phyloP scores from a whole-genome alignment of 2,113 vertebrate species.

The Parotia lawesii region DNA sequence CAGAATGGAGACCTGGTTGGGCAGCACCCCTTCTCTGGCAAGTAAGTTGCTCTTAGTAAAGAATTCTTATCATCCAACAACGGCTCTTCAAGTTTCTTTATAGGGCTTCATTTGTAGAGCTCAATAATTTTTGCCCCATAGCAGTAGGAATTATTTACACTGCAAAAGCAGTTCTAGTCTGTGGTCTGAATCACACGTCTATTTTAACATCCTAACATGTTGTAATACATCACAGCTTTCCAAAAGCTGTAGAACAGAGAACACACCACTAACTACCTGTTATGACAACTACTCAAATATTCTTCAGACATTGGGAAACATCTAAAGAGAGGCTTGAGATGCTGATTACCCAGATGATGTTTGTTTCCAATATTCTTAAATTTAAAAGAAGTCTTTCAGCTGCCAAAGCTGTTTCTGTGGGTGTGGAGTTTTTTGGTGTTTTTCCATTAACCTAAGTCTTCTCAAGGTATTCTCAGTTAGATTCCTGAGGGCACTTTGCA shows the following conservation, averaged over 20 bases:
- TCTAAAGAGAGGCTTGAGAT: not conserved
- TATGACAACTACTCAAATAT: not conserved
- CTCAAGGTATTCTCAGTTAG: not conserved
- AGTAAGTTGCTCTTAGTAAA: constrained; percentile 66
- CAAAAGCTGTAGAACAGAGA: constrained; percentile 2
- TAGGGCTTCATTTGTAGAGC: not conserved
- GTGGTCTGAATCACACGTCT: not conserved
- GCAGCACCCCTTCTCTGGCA: constrained; percentile 76
- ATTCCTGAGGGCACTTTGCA: not conserved
- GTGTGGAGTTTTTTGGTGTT: not conserved
- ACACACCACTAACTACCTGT: not conserved
- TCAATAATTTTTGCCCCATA: not conserved
- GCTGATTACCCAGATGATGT: not conserved
- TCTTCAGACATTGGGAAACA: not conserved
- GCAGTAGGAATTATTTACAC: not conserved
- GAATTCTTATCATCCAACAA: not conserved
- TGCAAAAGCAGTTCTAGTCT: not conserved
- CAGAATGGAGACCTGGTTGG: constrained; percentile 87
- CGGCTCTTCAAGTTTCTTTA: not conserved
- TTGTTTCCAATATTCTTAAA: not conserved
- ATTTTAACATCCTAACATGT: not conserved
- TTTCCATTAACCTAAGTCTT: not conserved
- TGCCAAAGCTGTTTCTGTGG: not conserved
- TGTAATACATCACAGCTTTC: not conserved
- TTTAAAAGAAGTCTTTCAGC: not conserved